Base-by-base conservation (phyloP, 2,888 invertebrate species). In the Dryococelus australis region DNA sequence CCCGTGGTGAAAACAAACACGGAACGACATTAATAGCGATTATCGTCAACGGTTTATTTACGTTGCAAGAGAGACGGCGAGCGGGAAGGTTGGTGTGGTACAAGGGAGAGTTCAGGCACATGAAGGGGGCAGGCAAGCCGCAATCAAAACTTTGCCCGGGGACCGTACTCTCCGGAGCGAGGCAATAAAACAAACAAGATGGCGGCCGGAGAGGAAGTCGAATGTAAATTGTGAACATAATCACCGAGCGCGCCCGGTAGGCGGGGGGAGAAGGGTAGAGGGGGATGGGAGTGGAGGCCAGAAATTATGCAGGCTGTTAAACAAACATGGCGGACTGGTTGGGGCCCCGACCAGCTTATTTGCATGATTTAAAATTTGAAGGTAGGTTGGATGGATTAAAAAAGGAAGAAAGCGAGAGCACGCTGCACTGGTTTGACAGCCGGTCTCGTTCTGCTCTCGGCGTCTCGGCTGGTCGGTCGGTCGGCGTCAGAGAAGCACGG, bases 151-250 rank as follows among this genome's bases (percentile, higher is more conserved):
- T 81, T 81, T 81, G 81, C 81, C 81, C 81, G 13, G 35, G 81
- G 81, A 81, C 28, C 35, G 81, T 81, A 81, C 81, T 20, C 81
- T 27, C 20, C 81, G 35, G 9, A 81, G 35, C 81, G 35, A 10
- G 81, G 65, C 65, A 81, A 81, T 35, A 81, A 81, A 81, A 81
- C 81, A 81, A 81, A 81, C 81, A 81, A 27, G 81, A 81, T 81
- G 35, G 81, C 81, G 28, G 28, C 81, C 28, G 81, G 81, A 27
- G 81, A 81, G 81, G 81, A 81, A 81, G 81, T 81, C 35, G 81
- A 81, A 81, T 81, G 35, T 81, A 81, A 81, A 81, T 81, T 81
- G 81, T 81, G 81, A 81, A 81, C 81, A 81, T 35, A 81, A 81
- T 81, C 81, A 81, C 81, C 81, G 20, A 65, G 65, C 65, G 65